Conservation (phyloP, 2,797 vertebrate genomes). For the Circus cinereus region DNA sequence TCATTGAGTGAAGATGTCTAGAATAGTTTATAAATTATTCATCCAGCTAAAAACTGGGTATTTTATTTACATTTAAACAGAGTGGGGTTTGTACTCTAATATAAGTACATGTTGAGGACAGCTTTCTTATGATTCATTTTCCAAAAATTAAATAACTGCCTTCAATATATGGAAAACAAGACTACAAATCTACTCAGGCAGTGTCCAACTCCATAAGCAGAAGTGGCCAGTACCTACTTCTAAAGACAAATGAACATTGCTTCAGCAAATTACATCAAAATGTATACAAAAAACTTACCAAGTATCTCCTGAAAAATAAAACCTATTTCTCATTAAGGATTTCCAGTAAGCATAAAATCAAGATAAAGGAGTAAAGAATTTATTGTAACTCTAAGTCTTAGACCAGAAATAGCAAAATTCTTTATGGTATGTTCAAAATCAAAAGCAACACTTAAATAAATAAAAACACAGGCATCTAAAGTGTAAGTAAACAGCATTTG, state of each 20-base stretch:
- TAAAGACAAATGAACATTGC: background rate
- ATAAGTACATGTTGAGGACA: background rate
- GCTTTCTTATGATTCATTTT: background rate
- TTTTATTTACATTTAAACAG: constrained; percentile 24
- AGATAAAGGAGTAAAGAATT: background rate
- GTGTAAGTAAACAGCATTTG: background rate
- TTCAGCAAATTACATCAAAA: background rate
- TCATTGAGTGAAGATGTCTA: background rate
- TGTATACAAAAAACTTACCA: background rate
- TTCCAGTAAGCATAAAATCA: background rate
- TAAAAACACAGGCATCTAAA: background rate
- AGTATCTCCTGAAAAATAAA: background rate
- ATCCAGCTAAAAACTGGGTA: background rate
- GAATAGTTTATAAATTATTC: background rate
- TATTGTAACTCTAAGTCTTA: background rate
- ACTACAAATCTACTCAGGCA: background rate
- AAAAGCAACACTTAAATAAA: background rate
- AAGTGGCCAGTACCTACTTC: background rate
- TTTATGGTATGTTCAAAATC: background rate
- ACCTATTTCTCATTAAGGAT: background rate
- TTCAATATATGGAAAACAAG: background rate
- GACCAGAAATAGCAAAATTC: background rate
- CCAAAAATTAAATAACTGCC: background rate
- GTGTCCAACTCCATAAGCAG: background rate
- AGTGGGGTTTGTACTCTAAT: background rate